These are phyloP conservation scores for Pomacea maculata DNA, from an alignment of 1,140 invertebrate genomes.

Conservation along the genomic window DNA sequence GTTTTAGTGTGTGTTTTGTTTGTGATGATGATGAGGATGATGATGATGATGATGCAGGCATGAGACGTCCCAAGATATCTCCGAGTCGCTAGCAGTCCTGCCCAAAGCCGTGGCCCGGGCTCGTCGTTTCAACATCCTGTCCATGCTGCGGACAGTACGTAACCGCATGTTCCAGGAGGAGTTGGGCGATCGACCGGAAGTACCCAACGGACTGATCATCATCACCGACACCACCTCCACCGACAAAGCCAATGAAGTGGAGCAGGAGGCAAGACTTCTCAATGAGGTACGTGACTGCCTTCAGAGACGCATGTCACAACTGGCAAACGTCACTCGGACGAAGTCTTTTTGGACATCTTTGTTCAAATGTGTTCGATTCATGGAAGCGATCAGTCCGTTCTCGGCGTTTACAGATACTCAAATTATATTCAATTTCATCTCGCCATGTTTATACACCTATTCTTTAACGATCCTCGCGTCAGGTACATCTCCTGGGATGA, in stretches of 20 bases:
- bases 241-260: slow-evolving; percentile 10
- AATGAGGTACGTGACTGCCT: not conserved
- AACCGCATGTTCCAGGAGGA: slow-evolving; percentile 29
- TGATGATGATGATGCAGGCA: slow-evolving; percentile 24
- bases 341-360: too few species aligned
- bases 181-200: slow-evolving; percentile 44
- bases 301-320: too few species aligned
- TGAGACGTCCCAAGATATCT: slow-evolving; percentile 4
- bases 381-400: too few species aligned
- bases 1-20: too few species aligned
- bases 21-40: slow-evolving; percentile 16
- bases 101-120: slow-evolving; percentile 14
- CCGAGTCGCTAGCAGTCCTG: slow-evolving; percentile 16
- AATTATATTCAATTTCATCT: too few species aligned
- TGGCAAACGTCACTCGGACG: too few species aligned
- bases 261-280: not conserved
- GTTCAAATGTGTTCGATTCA: too few species aligned
- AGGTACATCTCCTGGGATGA: too few species aligned
- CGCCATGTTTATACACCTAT: too few species aligned
- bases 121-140: slow-evolving; percentile 26
- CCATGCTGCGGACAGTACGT: slow-evolving; percentile 13
- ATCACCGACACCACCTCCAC: slow-evolving; percentile 52
- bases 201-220: slow-evolving; percentile 48
- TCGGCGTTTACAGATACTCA: too few species aligned
- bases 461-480: too few species aligned